Base-by-base conservation (phyloP, 2,888 invertebrate species). In the Papilio elwesi region DNA sequence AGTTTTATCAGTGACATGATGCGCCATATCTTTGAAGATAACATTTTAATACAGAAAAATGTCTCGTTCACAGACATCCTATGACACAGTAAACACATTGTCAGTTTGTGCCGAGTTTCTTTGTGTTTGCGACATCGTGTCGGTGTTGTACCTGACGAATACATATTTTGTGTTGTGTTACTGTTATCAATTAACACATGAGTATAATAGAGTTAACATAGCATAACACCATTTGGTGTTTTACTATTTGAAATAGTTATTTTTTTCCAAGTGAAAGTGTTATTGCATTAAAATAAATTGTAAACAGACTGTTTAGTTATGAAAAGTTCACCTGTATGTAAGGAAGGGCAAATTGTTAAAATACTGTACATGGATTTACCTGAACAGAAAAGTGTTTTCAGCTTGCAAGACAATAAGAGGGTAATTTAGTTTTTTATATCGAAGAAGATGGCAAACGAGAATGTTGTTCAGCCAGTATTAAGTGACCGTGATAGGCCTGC, bases 301-400 rank as follows among this genome's bases (percentile, higher is more conserved):
- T 70, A 49, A 26, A 15, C 9, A 49, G 64, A 15, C 16, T 38
- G 13, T 64, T 47, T 62, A 38, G 51, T 49, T 8, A 69, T 69
- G 65, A 73, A 51, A 47, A 26, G 52, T 68, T 65, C 69, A 47
- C n/a, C 10, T 67, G 13, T 49, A 9, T 36, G 9, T 12, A 64
- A 65, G 0, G 51, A 67, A 48, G 65, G n/a, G 9, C 55, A 57
- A 12, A 69, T 73, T 13, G 68, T 75, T 26, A 78, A 76, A 65
- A 74, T 64, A 38, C 59, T 76, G 16, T 71, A 74, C 55, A 74
- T 76, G 75, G 77, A 77, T 70, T 53, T 69, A 48, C 71, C 74
- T 0, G 51, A 75, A 47, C 36, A 74, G 38, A 73, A 6, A 62
- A 75, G 74, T 67, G 52, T 11, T 67, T 73, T 73, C 11, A 52